Conservation (phyloP, 2,113 vertebrate genomes). For the Lasiurus borealis region DNA sequence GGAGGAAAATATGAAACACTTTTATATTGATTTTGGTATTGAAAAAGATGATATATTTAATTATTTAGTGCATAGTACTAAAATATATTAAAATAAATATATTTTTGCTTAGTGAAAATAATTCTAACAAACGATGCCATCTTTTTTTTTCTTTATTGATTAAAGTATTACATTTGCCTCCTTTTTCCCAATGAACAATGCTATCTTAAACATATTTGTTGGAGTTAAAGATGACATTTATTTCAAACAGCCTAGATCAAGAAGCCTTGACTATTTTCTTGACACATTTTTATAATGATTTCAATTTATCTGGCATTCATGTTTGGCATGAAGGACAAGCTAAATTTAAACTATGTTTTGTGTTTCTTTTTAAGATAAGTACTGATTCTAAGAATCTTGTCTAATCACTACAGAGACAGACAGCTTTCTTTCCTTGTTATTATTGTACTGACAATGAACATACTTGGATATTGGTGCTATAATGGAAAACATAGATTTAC, state of each 20-base stretch:
- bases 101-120: background rate
- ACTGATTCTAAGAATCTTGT: background rate
- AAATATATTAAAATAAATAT: background rate
- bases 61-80: background rate
- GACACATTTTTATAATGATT: background rate
- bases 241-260: background rate
- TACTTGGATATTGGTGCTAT: background rate
- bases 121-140: background rate
- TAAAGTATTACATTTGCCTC: too few relatives aligned
- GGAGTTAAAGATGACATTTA: background rate
- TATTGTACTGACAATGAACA: background rate
- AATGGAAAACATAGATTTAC: background rate
- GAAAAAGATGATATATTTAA: background rate
- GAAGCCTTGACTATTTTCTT: background rate
- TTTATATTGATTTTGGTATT: background rate
- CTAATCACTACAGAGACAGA: background rate
- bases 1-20: background rate
- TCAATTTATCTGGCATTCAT: background rate
- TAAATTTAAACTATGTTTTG: background rate
- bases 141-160: too few relatives aligned
- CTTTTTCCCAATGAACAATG: background rate
- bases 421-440: background rate
- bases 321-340: background rate
- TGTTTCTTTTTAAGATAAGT: background rate
- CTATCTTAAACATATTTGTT: background rate